Conservation (phyloP, 2,797 vertebrate species). For the Mormyrops boulengeri region DNA sequence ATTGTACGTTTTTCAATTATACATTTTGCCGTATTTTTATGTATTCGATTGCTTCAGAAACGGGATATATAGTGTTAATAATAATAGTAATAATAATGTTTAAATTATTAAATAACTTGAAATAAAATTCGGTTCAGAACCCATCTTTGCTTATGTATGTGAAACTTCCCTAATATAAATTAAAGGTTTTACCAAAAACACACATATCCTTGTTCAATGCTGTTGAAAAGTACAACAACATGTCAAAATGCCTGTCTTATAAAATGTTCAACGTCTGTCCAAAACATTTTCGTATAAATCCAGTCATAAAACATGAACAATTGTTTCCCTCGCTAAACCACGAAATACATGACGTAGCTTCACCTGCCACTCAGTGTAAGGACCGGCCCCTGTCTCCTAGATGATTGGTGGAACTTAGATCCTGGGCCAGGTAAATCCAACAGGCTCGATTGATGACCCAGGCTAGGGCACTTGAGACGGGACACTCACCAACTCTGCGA, state of each 20-base stretch:
- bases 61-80: background rate
- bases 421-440: slow-evolving; percentile 24
- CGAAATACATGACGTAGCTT: background rate
- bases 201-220: background rate
- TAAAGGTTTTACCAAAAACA: background rate
- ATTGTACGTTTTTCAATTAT: slow-evolving; percentile 7
- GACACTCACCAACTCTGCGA: slow-evolving; percentile 31
- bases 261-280: background rate
- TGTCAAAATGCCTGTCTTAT: background rate
- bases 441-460: slow-evolving; percentile 33
- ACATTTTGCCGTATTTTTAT: slow-evolving; percentile 2
- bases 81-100: background rate
- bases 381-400: slow-evolving; percentile 41
- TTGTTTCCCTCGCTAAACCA: background rate
- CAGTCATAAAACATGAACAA: background rate
- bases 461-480: slow-evolving; percentile 41
- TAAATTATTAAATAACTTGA: background rate
- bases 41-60: background rate
- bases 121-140: background rate
- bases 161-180: background rate
- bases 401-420: slow-evolving; percentile 54
- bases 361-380: slow-evolving; percentile 44
- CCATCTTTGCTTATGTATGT: background rate
- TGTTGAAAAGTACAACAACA: background rate
- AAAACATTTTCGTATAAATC: background rate